A percentile compares a stretch with the other conserved stretches of the same genome.
phyloP scores from a whole-genome alignment of 2,113 vertebrate species.

The Illadopsis cleaveri region DNA sequence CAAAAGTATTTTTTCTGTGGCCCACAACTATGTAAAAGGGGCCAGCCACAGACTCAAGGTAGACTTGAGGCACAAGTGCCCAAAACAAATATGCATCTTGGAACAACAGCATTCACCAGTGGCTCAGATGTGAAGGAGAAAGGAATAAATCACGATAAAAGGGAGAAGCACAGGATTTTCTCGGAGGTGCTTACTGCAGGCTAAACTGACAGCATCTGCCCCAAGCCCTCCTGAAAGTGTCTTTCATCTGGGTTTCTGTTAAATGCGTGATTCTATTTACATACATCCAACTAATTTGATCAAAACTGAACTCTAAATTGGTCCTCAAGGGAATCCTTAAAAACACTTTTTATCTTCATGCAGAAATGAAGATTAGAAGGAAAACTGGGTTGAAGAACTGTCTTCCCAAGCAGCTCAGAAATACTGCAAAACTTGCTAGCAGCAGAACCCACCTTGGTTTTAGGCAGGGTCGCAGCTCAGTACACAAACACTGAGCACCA shows the following conservation, averaged over 20 bases:
- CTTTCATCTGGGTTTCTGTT: slow-evolving; percentile 47
- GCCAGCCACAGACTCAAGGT: neutral
- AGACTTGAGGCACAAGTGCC: neutral
- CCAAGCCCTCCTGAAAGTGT: neutral
- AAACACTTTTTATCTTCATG: slow-evolving; percentile 49
- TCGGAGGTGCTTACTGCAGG: slow-evolving; percentile 18
- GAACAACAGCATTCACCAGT: neutral
- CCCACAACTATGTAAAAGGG: neutral
- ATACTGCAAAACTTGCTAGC: neutral
- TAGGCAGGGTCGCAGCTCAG: neutral
- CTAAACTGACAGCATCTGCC: neutral
- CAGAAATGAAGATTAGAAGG: slow-evolving; percentile 22
- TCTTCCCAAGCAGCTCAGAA: neutral
- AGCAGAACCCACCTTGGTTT: neutral
- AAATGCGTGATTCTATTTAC: slow-evolving; percentile 32
- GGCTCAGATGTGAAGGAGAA: neutral
- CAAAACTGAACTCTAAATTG: slow-evolving; percentile 62
- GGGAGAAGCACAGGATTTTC: neutral
- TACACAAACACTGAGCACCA: neutral
- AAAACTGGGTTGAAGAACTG: slow-evolving; percentile 20
- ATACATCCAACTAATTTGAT: slow-evolving; percentile 59
- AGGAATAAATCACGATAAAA: neutral
- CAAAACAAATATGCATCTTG: neutral
- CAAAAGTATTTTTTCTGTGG: neutral
- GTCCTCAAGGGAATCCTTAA: slow-evolving; percentile 45